A percentile compares a stretch with the other conserved stretches of the same genome.
These are phyloP conservation scores for Amblyopsis rosae DNA, from an alignment of 2,113 vertebrate genomes.

Conservation along the genomic window DNA sequence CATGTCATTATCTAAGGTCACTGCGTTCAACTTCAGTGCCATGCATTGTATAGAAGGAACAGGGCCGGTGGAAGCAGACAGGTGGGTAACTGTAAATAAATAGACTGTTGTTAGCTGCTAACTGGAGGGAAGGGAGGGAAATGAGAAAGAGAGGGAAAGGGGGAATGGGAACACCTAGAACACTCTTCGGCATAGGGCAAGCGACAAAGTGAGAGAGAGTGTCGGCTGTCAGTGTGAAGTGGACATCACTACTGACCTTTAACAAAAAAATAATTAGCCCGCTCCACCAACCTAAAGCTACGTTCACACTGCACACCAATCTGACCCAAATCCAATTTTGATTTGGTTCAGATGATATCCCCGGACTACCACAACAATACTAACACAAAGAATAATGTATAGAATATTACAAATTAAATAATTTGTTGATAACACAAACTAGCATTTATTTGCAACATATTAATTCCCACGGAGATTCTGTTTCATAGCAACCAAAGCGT, in stretches of 20 bases:
- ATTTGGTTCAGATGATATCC: too few relatives aligned
- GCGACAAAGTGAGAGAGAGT: constrained; percentile 32
- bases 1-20: constrained; percentile 7
- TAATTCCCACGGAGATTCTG: too few relatives aligned
- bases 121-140: neutral
- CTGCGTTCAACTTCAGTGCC: constrained; percentile 7
- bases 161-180: neutral
- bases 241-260: constrained; percentile 57
- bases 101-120: constrained; percentile 24
- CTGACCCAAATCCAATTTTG: too few relatives aligned
- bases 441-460: too few relatives aligned
- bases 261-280: constrained; percentile 48
- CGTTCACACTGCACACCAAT: too few relatives aligned
- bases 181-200: constrained; percentile 23
- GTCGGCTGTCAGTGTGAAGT: constrained; percentile 41
- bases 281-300: constrained; percentile 16
- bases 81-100: constrained; percentile 14
- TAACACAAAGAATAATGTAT: too few relatives aligned
- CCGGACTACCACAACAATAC: too few relatives aligned
- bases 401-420: too few relatives aligned
- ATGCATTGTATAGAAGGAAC: neutral
- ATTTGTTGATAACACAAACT: too few relatives aligned
- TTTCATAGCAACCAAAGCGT: too few relatives aligned
- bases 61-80: constrained; percentile 18
- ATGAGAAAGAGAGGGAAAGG: neutral